Evolutionary conservation across 2,113 vertebrate species (phyloP), one percentile per base, ranked within the genome.

Genomic region (Pampusana beccarii): DNA sequence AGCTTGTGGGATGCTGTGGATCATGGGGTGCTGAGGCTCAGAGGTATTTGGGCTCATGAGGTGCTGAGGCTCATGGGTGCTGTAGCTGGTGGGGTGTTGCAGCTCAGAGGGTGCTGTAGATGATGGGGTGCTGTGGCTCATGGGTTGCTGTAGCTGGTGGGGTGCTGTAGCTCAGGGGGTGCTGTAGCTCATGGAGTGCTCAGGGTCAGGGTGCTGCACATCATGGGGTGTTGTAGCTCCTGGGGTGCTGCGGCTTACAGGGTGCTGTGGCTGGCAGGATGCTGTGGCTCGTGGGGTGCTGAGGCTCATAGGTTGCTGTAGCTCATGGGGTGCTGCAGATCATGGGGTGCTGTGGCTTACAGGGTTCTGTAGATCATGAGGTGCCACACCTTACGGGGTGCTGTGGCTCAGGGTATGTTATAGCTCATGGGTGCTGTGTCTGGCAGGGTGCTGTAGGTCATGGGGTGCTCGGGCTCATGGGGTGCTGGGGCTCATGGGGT

Each of bases 291-390:
- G 3, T 3, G 2, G 28, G 53, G 11, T 44, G 53, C 31, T 60
- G 56, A 2, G 1, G 17, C 5, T 29, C 9, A 7, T 1, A 2
- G 73, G 73, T 3, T 34, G 56, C 42, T 75, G 53, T 2, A 0
- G 6, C 1, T 42, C 4, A 1, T 0, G 0, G 72, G 53, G 1
- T 28, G 54, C 25, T 60, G 19, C 0, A 0, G 8, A 5, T 26
- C 10, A 3, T 5, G 2, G 46, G 8, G 6, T 42, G 31, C 38
- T 44, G 23, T 1, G 2, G 15, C 10, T 18, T 2, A 3, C 2
- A 0, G 80, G 19, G 2, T 58, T 31, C 53, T 44, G 29, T 10
- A 3, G 21, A 3, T 40, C 8, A 9, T 13, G 38, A 9, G 36
- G 38, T 40, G 36, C 16, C 34, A 23, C 13, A 9, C 0, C 13